Evolutionary conservation across 2,797 vertebrate species (phyloP), one percentile per base, ranked within the genome.

Genomic region (Pseudopleuronectes americanus): DNA sequence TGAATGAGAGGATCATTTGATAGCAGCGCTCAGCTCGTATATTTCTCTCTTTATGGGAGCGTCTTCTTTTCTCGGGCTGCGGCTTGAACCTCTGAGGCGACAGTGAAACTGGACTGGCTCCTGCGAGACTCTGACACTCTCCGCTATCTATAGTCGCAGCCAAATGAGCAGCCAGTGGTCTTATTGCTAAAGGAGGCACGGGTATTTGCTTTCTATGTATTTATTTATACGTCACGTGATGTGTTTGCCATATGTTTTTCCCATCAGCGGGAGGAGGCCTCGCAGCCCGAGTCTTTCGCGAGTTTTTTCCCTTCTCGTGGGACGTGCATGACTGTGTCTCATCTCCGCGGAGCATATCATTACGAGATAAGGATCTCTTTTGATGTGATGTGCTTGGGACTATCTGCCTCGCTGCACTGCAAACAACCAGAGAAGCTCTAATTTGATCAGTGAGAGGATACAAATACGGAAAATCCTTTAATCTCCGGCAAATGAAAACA

Each of bases 401-500:
- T 64, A 76, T 80, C 73, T 10, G 43, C 68, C 79, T 78, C 33
- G 48, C 83, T 26, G 61, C 21, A 38, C 68, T 7, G 66, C 80
- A 83, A 87, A 86, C 74, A 81, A 68, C 73, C 73, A 49, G 58
- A 77, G 78, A 90, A 69, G 79, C 81, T 74, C 52, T 90, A 85
- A 91, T 90, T 92, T 90, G 81, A 92, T 92, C 88, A 90, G 81
- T 12, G 73, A 66, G 77, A 66, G 77, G 82, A 87, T 87, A 78
- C 87, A 86, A 88, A 85, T 84, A 84, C 69, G 77, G 84, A 83
- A 88, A 85, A 87, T 87, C 82, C 87, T 92, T 92, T 92, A 90
- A 92, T 92, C 87, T 89, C 77, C 64, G 14, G 83, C 88, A 90
- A 92, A 90, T 91, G 80, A 90, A 92, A 90, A 87, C 87, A 89